Conservation (phyloP, 2,113 vertebrate genomes). For the Isichthys henryi region DNA sequence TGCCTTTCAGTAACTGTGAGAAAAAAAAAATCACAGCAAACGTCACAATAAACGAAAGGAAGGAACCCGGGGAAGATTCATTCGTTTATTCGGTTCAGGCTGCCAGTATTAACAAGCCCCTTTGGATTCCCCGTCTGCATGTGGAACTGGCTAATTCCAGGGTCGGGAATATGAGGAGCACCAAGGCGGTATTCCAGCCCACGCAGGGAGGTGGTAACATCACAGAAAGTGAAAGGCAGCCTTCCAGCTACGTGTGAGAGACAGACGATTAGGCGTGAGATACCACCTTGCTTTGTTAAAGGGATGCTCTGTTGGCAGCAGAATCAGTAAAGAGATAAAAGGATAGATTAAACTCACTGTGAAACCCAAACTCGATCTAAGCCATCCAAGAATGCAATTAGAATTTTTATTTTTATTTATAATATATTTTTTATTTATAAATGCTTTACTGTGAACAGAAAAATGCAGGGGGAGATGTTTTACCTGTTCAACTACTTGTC, state of each 20-base stretch:
- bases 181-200: not conserved
- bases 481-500: not conserved
- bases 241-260: not conserved
- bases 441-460: not conserved
- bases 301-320: not conserved
- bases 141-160: not conserved
- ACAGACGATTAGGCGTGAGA: not conserved
- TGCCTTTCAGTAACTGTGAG: not conserved
- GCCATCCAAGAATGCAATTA: constrained; percentile 42
- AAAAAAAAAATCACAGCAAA: not conserved
- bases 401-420: not conserved
- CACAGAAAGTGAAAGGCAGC: not conserved
- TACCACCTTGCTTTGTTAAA: not conserved
- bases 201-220: not conserved
- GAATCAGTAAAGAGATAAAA: not conserved
- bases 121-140: constrained; percentile 5
- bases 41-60: not conserved
- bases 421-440: no score
- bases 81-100: not conserved
- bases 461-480: not conserved
- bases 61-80: not conserved
- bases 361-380: constrained; percentile 30
- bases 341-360: not conserved
- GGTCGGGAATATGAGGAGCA: not conserved
- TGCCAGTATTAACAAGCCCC: not conserved